Conservation (phyloP, 2,113 vertebrate species). For the Circaetus cinerascens region DNA sequence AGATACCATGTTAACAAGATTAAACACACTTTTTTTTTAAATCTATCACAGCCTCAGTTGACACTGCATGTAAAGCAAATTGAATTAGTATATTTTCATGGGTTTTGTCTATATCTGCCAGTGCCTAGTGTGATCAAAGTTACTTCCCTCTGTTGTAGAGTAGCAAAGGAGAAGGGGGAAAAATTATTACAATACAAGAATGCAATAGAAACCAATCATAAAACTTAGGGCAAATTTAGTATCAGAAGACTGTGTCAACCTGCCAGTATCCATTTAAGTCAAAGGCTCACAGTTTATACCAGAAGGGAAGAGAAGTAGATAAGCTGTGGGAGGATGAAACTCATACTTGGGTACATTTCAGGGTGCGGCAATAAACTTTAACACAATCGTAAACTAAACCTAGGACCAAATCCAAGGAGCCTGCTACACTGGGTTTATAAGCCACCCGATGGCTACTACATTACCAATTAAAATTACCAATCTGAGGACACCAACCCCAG, state of each 20-base stretch:
- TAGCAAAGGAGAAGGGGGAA: background rate
- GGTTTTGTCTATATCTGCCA: background rate
- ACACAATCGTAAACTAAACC: background rate
- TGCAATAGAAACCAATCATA: background rate
- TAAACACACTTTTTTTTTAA: background rate
- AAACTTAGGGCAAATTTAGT: background rate
- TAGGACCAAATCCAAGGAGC: background rate
- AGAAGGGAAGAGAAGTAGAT: background rate
- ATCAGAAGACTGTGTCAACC: background rate
- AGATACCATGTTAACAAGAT: constrained; percentile 12
- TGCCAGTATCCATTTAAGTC: background rate
- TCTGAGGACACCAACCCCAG: background rate
- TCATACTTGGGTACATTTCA: background rate
- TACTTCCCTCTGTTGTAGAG: background rate
- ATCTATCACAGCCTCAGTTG: background rate
- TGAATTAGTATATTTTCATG: background rate
- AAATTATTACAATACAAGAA: background rate
- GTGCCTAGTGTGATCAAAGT: background rate
- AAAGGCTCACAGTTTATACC: background rate
- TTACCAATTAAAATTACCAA: background rate
- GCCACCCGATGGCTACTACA: background rate
- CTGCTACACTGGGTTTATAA: background rate
- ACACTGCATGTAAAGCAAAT: background rate
- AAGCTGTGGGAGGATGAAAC: background rate
- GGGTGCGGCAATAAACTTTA: background rate